Percentiles rank a stretch among this genome's conserved stretches.
phyloP scores from a whole-genome alignment of 2,113 vertebrate genomes.

The Meleagris gallopavo region DNA sequence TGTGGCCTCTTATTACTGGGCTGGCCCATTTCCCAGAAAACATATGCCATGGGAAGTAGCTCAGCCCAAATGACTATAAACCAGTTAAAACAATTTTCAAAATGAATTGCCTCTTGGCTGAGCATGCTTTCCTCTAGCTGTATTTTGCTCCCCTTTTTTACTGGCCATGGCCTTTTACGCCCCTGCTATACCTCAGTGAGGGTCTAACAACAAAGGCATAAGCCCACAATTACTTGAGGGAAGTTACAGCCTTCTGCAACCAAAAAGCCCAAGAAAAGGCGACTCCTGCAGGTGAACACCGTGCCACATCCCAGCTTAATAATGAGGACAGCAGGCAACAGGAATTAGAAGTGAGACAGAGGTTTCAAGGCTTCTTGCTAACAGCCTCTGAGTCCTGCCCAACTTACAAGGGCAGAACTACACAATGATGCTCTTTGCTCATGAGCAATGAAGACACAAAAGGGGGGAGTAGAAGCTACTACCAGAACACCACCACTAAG shows the following conservation, averaged over 20 bases:
- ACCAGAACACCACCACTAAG: background rate
- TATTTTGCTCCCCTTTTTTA: background rate
- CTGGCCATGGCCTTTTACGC: background rate
- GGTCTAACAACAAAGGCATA: background rate
- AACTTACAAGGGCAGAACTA: background rate
- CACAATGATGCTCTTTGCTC: background rate
- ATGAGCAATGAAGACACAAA: background rate
- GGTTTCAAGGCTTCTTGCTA: background rate
- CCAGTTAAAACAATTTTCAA: background rate
- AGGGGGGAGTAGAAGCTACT: background rate
- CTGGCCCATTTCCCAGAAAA: background rate
- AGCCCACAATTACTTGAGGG: background rate
- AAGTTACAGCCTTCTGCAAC: background rate
- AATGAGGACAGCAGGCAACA: background rate
- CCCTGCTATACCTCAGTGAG: background rate
- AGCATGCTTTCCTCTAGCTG: background rate
- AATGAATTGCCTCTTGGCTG: background rate
- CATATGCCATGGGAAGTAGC: background rate
- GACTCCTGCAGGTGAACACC: background rate
- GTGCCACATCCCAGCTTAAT: background rate
- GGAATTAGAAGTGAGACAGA: background rate
- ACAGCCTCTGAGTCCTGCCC: background rate
- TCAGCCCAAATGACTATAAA: constrained; percentile 4
- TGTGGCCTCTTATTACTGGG: background rate
- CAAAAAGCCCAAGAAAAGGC: background rate